Base-by-base conservation (phyloP, 2,888 invertebrate species). In the Anagyrus pseudococci region DNA sequence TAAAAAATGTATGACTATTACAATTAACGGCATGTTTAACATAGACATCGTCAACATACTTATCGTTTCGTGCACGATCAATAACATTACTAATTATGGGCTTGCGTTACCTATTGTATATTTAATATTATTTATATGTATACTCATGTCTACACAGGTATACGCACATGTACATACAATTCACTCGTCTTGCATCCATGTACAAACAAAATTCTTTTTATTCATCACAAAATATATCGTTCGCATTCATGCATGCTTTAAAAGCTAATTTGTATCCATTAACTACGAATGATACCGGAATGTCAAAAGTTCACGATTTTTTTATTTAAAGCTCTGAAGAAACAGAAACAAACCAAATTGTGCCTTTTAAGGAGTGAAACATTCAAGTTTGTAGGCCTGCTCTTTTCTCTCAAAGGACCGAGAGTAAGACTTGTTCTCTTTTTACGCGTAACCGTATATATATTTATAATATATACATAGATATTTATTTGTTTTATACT, bases 1-100 rank as follows among this genome's bases (percentile, higher is more conserved):
- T 79, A 80, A 77, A 80, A 80, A 80, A 79, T 74, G 76, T 80
- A 74, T 75, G 73, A 74, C 76, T 75, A 73, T 77, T 75, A 77
- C 74, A 75, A 77, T 75, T 75, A 77, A 73, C 75, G 73, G 70
- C 67, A 70, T 76, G 72, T 72, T 68, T 67, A 74, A 75, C 73
- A 75, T 72, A 75, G 69, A 72, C 67, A 70, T 73, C 71, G 70
- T 62, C 56, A 67, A 55, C 61, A 58, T 52, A 48, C 55, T 64
- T 48, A 61, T 58, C 64, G 56, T 72, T 71, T 73, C 75, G 75
- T 76, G 76, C 75, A 74, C 72, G 69, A 72, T 71, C 72, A 71
- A 73, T 74, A 69, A 70, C 68, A 65, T 58, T 55, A 69, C 64
- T 66, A 56, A 69, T 72, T 73, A 69, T 68, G 69, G 67, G 69